Percentiles rank a stretch among this genome's conserved stretches.
These are phyloP conservation scores for Drosophila austrosaltans DNA, from an alignment of 2,888 invertebrate species.

Conservation along the genomic window DNA sequence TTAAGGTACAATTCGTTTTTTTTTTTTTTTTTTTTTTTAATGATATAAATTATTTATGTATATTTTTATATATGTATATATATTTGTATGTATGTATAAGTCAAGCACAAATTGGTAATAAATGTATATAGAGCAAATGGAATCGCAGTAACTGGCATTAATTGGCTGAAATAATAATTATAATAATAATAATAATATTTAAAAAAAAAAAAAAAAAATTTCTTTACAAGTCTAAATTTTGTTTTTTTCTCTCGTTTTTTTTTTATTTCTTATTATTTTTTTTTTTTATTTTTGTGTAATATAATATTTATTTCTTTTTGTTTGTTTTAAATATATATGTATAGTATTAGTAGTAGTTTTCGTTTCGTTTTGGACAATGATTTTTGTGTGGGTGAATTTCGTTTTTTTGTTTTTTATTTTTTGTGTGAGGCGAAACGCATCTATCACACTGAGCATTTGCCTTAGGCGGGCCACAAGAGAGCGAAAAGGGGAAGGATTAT, in stretches of 20 bases:
- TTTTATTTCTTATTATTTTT: conserved; percentile 21
- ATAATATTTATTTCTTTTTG: conserved; percentile 25
- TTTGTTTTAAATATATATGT: conserved; percentile 26
- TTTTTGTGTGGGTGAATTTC: conserved; percentile 12
- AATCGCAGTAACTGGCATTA: conserved; percentile 37
- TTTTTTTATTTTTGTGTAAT: conserved; percentile 24
- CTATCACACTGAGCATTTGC: conserved; percentile 60
- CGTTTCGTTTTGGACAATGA: conserved; percentile 21
- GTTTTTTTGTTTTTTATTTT: conserved; percentile 13
- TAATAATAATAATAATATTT: not conserved
- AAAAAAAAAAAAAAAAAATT: not conserved
- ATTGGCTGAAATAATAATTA: conserved; percentile 16
- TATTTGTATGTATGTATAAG: conserved; percentile 28
- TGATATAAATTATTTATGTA: too few relatives aligned
- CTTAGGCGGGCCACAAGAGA: conserved; percentile 30
- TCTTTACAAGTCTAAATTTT: conserved; percentile 1
- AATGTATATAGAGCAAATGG: conserved; percentile 3
- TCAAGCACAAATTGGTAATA: conserved; percentile 33
- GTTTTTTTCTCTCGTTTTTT: conserved; percentile 16
- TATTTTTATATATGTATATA: conserved; percentile 13
- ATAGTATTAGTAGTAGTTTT: conserved; percentile 8
- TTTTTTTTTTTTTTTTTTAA: conserved; percentile 23
- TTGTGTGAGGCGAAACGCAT: conserved; percentile 23
- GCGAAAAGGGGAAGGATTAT: conserved; percentile 23
- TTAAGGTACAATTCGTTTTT: conserved; percentile 72